Base-by-base conservation (phyloP, 2,797 vertebrate species). In the Semaprochilodus insignis region DNA sequence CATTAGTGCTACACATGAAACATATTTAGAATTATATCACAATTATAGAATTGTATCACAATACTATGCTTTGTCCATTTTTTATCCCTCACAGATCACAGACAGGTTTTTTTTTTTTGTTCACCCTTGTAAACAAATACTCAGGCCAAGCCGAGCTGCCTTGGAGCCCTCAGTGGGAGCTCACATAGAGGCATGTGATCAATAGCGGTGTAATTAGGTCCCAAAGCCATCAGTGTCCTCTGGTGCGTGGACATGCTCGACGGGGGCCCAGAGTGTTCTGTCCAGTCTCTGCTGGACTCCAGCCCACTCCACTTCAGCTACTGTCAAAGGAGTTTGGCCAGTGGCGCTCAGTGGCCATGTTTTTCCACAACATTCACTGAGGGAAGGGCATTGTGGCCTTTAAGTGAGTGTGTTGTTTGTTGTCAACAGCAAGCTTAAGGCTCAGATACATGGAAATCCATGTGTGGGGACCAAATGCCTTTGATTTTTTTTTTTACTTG, bases 181-280 rank as follows among this genome's bases (percentile, higher is more conserved):
- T 52, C 51, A 27, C 34, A 81, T 71, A 83, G 66, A 79, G 52
- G 23, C 27, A 21, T 71, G 66, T 27, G 62, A 87, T 89, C 85
- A 79, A 88, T 86, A 79, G 72, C 21, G 54, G 60, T 80, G 74
- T 85, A 88, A 91, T 86, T 85, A 89, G 31, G 44, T 85, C 89
- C 76, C 81, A 62, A 52, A 81, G 87, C 59, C 55, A 72, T 78
- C 57, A 27, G 36, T 84, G 83, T 67, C 70, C 86, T 85, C 67
- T 77, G 74, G 66, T 76, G 84, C 57, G 51, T 77, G 70, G 57
- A 59, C 34, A 8, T 65, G 31, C 73, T 54, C 74, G 44, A 44
- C 36, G 48, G 71, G 69, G 74, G 27, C 57, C 27, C 44, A 62
- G 40, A 51, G 51, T 44, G 17, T 63, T 62, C 40, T 78, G 67